Base-by-base conservation (phyloP, 2,113 vertebrate genomes). In the Sterrhoptilus dennistouni region DNA sequence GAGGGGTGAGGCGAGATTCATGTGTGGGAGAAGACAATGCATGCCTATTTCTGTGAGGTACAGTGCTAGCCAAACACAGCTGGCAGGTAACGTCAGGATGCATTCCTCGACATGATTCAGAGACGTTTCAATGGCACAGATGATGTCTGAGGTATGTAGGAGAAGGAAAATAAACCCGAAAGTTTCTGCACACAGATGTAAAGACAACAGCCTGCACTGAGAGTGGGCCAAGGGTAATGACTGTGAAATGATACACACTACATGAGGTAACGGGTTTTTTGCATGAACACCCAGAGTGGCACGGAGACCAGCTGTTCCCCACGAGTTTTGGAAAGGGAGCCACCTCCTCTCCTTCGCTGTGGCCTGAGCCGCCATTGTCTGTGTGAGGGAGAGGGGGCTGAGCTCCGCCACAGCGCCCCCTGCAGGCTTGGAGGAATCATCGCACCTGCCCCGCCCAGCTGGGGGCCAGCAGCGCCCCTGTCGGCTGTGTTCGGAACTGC, bases 1-100 rank as follows among this genome's bases (percentile, higher is more conserved):
- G 59, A 95, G 87, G 47, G 24, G 47, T 94, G 87, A 59, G 6
- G 49, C 0, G 8, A 94, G 91, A 97, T 96, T 10, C 20, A 14
- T 36, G 14, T 6, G 10, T 28, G 49, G 76, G 87, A 79, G 50
- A 44, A 50, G 63, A 81, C 24, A 70, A 79, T 10, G 40, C 52
- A 18, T 22, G 12, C 20, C 5, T 81, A 27, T 90, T 89, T 93
- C 78, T 72, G 49, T 38, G 91, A 64, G 92, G 54, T 35, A 14
- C 6, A 25, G 31, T 7, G 28, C 16, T 54, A 89, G 85, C 75
- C 92, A 96, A 75, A 38, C 28, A 80, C 53, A 74, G 69, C 69
- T 91, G 83, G 72, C 86, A 91, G 72, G 20, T 9, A 21, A n/a
- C 42, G 66, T 75, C 69, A 56, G 68, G 47, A 14, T 56, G 50